Conservation (phyloP, 2,888 invertebrate species). For the Aporophyla lueneburgensis region DNA sequence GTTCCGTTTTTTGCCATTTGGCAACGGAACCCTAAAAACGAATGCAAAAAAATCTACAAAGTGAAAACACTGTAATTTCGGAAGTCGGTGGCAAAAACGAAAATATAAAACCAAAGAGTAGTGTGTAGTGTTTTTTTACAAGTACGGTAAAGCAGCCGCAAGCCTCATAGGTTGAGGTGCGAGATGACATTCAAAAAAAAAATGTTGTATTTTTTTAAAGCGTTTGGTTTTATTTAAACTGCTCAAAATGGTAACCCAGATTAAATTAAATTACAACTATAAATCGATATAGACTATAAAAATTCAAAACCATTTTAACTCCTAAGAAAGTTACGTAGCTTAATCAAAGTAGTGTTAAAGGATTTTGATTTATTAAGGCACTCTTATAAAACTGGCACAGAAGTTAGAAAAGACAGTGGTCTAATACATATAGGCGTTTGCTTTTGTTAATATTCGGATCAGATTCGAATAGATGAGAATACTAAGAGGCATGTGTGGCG, state of each 20-base stretch:
- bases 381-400: not conserved
- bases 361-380: constrained; percentile 18
- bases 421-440: no score
- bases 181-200: no score
- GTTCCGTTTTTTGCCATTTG: no score
- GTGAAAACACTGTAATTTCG: no score
- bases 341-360: constrained; percentile 7
- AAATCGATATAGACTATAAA: not conserved
- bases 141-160: no score
- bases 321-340: not conserved
- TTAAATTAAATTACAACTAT: not conserved
- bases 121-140: no score
- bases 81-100: no score
- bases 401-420: not conserved
- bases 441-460: not conserved
- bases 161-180: no score
- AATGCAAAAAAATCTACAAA: no score
- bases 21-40: no score
- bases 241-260: not conserved
- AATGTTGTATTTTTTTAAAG: no score
- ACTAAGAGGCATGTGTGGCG: not conserved
- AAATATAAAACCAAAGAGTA: no score
- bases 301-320: constrained; percentile 2
- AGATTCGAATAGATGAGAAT: not conserved
- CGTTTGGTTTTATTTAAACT: not conserved